Conservation (phyloP, 2,888 invertebrate genomes). For the Cephus pygmeus region DNA sequence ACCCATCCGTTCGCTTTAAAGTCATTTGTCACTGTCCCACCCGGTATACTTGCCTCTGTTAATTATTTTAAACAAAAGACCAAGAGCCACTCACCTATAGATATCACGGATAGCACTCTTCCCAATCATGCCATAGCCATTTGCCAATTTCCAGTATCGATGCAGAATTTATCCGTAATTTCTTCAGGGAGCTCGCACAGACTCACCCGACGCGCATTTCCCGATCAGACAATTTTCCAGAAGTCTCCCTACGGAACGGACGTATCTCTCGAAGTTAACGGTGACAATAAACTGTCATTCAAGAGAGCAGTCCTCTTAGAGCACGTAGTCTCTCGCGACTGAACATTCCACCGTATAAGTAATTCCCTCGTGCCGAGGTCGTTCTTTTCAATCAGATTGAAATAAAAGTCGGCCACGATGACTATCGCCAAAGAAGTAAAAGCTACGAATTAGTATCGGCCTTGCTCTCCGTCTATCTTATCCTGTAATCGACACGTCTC, state of each 20-base stretch:
- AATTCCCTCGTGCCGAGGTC: neutral
- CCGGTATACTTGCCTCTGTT: neutral
- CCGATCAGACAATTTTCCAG: neutral
- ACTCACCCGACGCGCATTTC: neutral
- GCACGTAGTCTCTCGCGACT: neutral
- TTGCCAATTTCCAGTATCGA: neutral
- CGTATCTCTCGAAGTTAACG: neutral
- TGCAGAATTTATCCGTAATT: neutral
- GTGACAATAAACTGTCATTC: neutral
- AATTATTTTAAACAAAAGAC: neutral
- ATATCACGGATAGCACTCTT: neutral
- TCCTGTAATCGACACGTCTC: neutral
- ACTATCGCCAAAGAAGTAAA: neutral
- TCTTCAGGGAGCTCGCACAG: neutral
- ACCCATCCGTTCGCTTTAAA: neutral
- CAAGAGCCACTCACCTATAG: neutral
- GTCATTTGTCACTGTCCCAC: neutral
- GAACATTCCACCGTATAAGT: neutral
- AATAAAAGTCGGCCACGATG: neutral
- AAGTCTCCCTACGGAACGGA: neutral
- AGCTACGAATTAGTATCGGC: neutral
- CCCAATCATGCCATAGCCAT: neutral
- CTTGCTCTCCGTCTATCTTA: neutral
- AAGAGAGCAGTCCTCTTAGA: neutral
- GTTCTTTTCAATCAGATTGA: neutral